Evolutionary conservation across 2,888 invertebrate species (phyloP).

Genomic region (Scaptomyza flava): DNA sequence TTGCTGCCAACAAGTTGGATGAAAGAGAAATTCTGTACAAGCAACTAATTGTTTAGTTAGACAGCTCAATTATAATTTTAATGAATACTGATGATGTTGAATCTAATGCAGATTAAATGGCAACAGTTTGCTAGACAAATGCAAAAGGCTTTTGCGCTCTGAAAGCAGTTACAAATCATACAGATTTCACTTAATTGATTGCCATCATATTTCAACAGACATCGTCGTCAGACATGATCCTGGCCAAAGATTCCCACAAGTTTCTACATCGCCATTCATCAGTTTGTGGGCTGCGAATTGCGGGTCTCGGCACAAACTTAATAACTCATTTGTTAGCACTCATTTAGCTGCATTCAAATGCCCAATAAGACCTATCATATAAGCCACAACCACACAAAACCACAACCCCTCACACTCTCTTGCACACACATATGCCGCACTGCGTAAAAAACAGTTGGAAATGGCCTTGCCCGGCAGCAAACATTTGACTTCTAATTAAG

Average conservation of each 20-base stretch:
- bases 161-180: slow-evolving; percentile 21
- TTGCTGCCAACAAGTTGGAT: slow-evolving; percentile 11
- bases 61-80: slow-evolving; percentile 25
- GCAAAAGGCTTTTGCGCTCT: slow-evolving; percentile 10
- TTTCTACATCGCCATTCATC: slow-evolving; percentile 34
- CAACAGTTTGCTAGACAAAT: slow-evolving; percentile 53
- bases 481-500: slow-evolving; percentile 79
- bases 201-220: slow-evolving; percentile 33
- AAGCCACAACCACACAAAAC: slow-evolving; percentile 25
- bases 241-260: slow-evolving; percentile 12
- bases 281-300: slow-evolving; percentile 17
- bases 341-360: slow-evolving; percentile 73
- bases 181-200: slow-evolving; percentile 47
- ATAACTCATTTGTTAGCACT: slow-evolving; percentile 72
- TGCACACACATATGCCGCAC: slow-evolving; percentile 52
- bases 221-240: slow-evolving; percentile 11
- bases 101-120: slow-evolving; percentile 26
- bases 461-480: slow-evolving; percentile 67
- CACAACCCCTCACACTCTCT: slow-evolving; percentile 11
- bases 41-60: slow-evolving; percentile 39
- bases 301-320: slow-evolving; percentile 57
- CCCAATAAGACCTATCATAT: slow-evolving; percentile 69
- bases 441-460: slow-evolving; percentile 61
- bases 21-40: slow-evolving; percentile 6
- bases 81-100: slow-evolving; percentile 4